Evolutionary conservation across 2,888 invertebrate genomes (phyloP).

Genomic region (Alcis repandata): DNA sequence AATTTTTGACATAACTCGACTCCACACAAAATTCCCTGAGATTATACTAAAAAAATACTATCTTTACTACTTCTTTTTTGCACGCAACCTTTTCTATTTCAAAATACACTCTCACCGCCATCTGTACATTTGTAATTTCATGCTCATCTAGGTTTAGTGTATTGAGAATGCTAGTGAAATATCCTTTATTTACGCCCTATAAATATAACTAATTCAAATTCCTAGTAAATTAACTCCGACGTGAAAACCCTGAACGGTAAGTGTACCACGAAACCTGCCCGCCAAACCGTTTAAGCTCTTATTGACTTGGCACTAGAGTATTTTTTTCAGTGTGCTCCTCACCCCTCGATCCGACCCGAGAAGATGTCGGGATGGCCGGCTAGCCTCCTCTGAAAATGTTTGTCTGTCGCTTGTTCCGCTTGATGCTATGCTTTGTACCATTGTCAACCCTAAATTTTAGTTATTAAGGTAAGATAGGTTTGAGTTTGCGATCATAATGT

Average conservation of each 20-base stretch:
- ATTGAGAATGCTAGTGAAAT: slow-evolving; percentile 85
- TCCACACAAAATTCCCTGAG: neutral
- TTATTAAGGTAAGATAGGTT: slow-evolving; percentile 53
- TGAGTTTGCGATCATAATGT: slow-evolving; percentile 56
- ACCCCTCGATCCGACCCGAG: slow-evolving; percentile 87
- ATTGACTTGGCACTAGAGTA: slow-evolving; percentile 86
- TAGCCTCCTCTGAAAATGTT: slow-evolving; percentile 86
- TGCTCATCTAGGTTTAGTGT: slow-evolving; percentile 82
- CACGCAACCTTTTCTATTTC: slow-evolving; percentile 44
- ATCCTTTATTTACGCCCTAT: slow-evolving; percentile 63
- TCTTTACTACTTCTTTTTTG: slow-evolving; percentile 30
- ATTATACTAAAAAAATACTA: slow-evolving; percentile 19
- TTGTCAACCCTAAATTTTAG: slow-evolving; percentile 43
- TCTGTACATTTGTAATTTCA: slow-evolving; percentile 78
- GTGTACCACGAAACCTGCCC: slow-evolving; percentile 65
- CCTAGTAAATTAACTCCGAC: slow-evolving; percentile 43
- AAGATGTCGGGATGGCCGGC: slow-evolving; percentile 82
- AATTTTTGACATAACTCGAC: neutral
- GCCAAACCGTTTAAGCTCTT: slow-evolving; percentile 81
- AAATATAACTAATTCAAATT: slow-evolving; percentile 51
- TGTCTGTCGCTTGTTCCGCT: slow-evolving; percentile 79
- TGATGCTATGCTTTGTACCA: slow-evolving; percentile 77
- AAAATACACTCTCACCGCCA: slow-evolving; percentile 41
- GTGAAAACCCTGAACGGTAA: slow-evolving; percentile 53
- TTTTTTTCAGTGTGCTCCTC: slow-evolving; percentile 86